Evolutionary conservation across 2,888 invertebrate genomes (phyloP).

Genomic region (Drosophila recens): DNA sequence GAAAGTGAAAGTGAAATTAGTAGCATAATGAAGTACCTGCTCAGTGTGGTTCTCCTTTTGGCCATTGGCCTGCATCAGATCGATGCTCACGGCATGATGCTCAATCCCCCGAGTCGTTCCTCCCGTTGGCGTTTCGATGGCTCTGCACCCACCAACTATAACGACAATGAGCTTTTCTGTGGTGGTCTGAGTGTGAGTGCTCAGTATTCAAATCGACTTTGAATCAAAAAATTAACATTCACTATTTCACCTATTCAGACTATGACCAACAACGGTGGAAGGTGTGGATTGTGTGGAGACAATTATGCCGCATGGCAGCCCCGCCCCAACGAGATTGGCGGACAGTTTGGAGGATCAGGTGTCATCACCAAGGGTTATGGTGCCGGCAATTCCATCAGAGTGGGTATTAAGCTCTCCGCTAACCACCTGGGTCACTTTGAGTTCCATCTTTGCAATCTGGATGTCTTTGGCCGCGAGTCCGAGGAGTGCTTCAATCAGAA

Average conservation of each 20-base stretch:
- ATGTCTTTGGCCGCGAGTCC: constrained; percentile 84
- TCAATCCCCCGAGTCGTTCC: constrained; percentile 86
- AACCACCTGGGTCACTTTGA: constrained; percentile 86
- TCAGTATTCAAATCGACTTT: neutral
- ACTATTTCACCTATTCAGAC: constrained; percentile 51
- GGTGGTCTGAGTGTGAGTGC: constrained; percentile 85
- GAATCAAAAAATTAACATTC: constrained; percentile 56
- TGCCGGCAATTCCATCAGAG: constrained; percentile 49
- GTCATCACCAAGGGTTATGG: constrained; percentile 85
- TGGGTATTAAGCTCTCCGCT: constrained; percentile 85
- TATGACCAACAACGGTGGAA: constrained; percentile 85
- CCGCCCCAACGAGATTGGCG: constrained; percentile 87
- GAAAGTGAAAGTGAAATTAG: constrained; percentile 70
- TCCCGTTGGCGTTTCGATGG: constrained; percentile 86
- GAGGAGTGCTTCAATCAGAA: constrained; percentile 86
- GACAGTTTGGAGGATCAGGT: constrained; percentile 85
- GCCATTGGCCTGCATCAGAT: constrained; percentile 61
- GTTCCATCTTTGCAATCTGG: constrained; percentile 86
- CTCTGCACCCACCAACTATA: constrained; percentile 86
- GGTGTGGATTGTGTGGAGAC: constrained; percentile 87
- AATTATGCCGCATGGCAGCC: constrained; percentile 84
- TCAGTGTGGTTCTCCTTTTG: constrained; percentile 55
- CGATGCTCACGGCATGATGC: constrained; percentile 86
- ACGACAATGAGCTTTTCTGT: constrained; percentile 87
- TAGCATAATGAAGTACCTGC: constrained; percentile 57